Evolutionary conservation across 1,140 invertebrate species (phyloP), one percentile per base, ranked within the genome.

Genomic region (Cyclargus thomasi): DNA sequence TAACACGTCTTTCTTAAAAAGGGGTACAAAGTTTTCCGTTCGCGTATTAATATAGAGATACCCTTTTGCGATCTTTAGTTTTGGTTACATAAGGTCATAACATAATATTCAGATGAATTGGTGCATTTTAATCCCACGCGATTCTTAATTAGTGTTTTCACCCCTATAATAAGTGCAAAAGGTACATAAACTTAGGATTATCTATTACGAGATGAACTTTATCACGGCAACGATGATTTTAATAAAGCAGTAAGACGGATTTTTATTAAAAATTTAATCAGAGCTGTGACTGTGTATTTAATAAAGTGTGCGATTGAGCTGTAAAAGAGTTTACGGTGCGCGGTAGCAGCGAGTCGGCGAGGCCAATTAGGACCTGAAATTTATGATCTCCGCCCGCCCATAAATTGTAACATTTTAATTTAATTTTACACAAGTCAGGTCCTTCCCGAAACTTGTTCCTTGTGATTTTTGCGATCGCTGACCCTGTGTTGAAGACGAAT

Each of bases 381-480:
- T 79, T 80, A 80, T 80, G 75, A 77, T 71, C 67, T 67, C 72
- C 71, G 36, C 67, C 72, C 73, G 53, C 73, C 75, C 79, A 77
- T 79, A 81, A 84, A 84, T 82, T 82, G 77, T 78, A 76, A 84
- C 80, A 81, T 81, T 84, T 84, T 82, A 84, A 81, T 79, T 79
- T 78, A 79, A 81, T 81, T 75, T 69, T 67, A 70, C 23, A 68
- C 71, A 71, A 74, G 73, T 74, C 73, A 70, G 69, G 66, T 65
- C 62, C 71, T 74, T 63, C 63, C 64, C 36, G 67, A 67, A 67
- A 74, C 65, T 74, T 71, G 53, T 74, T 71, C 23, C 22, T 53
- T 18, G 64, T 65, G 64, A 65, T 65, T 65, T 65, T 55, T 57
- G n/a, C n/a, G 29, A 57, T n/a, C 35, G 55, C 53, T 65, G 64